Evolutionary conservation across 2,113 vertebrate genomes (phyloP), one percentile per base, ranked within the genome.

Genomic region (Chitala chitala): DNA sequence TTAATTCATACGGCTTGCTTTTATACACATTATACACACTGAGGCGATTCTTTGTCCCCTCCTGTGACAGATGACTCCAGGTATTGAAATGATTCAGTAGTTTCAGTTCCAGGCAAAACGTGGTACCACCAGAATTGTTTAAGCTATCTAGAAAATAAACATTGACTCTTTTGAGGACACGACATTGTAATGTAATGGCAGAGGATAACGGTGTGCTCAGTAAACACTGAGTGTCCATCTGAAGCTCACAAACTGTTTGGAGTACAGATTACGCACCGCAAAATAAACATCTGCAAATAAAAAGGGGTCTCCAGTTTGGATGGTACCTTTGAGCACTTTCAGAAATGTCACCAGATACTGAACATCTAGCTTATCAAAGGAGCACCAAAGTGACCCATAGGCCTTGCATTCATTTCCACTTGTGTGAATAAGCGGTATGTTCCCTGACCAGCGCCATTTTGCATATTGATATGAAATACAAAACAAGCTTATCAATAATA

Each of bases 31-130:
- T n/a, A 36, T 63, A 2, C 44, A 2, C 53, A 55, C 53, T 3
- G 22, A 55, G n/a, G 22, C 22, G 53, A 55, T n/a, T 22, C 15
- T 13, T 46, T 46, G 29, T 24, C 26, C n/a, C 24, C 3, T 68
- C 29, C 24, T 48, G n/a, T 24, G 38, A 48, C 33, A 20, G 10
- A 63, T 38, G 24, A 13, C 12, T 31, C 64, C 22, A 26, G 42
- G 24, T 24, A 38, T 48, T 24, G 29, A 46, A 46, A 46, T 15
- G 10, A 68, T 48, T 68, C 42, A 68, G 46, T 46, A 9, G 10
- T 46, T 48, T 68, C 42, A 68, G 46, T 46, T 46, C 64, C 64
- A 48, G 64, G 46, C 42, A 46, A n/a, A 48, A 46, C 29, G 24
- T 68, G 12, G 20, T 8, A 8, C 22, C 26, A 68, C n/a, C n/a